Percentiles rank a stretch among this genome's conserved stretches.
These are phyloP conservation scores for Ormyrus rosae DNA, from an alignment of 2,888 invertebrate genomes.

Conservation along the genomic window DNA sequence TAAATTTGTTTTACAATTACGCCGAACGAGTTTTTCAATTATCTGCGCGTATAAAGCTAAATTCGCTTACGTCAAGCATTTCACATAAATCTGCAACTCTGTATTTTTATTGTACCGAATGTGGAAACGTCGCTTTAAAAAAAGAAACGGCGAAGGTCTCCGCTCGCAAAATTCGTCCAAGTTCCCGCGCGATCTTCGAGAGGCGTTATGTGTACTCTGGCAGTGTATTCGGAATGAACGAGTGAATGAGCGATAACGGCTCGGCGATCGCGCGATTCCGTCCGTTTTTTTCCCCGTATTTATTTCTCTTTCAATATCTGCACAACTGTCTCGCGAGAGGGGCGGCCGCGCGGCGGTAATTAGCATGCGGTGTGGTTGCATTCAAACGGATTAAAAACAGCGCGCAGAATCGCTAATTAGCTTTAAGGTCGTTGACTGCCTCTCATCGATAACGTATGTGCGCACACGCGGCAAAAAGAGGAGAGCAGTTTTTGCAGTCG, in stretches of 20 bases:
- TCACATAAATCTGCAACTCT: too few species aligned
- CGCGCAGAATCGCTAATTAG: slow-evolving; percentile 53
- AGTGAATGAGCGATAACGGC: slow-evolving; percentile 45
- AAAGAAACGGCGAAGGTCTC: too few species aligned
- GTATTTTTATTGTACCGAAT: too few species aligned
- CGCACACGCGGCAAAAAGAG: slow-evolving; percentile 29
- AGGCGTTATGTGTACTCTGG: too few species aligned
- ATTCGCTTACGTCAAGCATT: too few species aligned
- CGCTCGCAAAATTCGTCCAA: too few species aligned
- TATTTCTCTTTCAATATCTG: slow-evolving; percentile 49
- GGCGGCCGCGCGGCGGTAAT: slow-evolving; percentile 32
- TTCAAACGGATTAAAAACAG: slow-evolving; percentile 54
- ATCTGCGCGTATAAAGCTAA: too few species aligned
- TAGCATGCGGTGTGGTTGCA: slow-evolving; percentile 49
- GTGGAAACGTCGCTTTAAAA: too few species aligned
- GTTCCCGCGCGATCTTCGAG: too few species aligned
- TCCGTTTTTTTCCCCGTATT: slow-evolving; percentile 33
- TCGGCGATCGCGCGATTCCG: slow-evolving; percentile 43
- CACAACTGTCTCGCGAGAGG: slow-evolving; percentile 31
- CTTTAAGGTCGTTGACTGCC: slow-evolving; percentile 49
- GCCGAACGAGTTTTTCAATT: too few species aligned
- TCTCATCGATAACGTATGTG: slow-evolving; percentile 43
- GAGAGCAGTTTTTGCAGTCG: slow-evolving; percentile 1
- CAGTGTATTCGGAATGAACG: slow-evolving; percentile 23
- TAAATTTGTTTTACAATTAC: too few species aligned